Base-by-base conservation (phyloP, 2,113 vertebrate species). In the Macroglossus sobrinus region DNA sequence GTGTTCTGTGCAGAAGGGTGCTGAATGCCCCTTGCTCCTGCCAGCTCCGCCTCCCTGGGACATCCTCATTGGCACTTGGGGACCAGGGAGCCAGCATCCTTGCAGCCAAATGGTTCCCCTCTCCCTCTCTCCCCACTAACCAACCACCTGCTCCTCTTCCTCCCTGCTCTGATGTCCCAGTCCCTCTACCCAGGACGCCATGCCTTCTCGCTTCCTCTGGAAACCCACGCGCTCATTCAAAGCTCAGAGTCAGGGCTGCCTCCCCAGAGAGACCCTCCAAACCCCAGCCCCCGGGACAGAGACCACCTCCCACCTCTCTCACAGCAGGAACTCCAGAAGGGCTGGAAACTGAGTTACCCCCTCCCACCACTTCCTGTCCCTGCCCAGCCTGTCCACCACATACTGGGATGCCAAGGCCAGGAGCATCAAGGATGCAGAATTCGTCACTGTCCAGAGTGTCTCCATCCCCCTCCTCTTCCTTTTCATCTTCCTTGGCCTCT, bases 351-450 rank as follows among this genome's bases (percentile, higher is more conserved):
- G 24, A n/a, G 61, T 57, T 35, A 30, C 43, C 55, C 22, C 15
- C 57, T 43, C 72, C 33, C n/a, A 1, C n/a, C 69, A 7, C 8
- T 14, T 50, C 35, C 81, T 18, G 88, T 40, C 35, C 89, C 38
- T 28, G 53, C 71, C 50, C 53, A 7, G 19, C 38, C 28, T 21
- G 75, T 84, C 50, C 15, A 0, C 28, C 38, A 96, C 99, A 97
- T 88, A 99, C 99, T 89, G 99, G 99, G 81, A 99, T 99, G 89
- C 99, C 99, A 89, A 99, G 99, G 95, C 99, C 99, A 0, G 99
- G 99, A 43, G 99, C 99, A 24, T 99, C 99, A 47, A 99, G 98
- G 98, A 99, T 99, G 94, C 99, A 99, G 96, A 99, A 99, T 97
- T 99, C 99, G 0, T 99, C 99, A 0, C 99, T 99, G 97, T 99